Evolutionary conservation across 2,113 vertebrate species (phyloP), one percentile per base, ranked within the genome.

Genomic region (Grus americana): DNA sequence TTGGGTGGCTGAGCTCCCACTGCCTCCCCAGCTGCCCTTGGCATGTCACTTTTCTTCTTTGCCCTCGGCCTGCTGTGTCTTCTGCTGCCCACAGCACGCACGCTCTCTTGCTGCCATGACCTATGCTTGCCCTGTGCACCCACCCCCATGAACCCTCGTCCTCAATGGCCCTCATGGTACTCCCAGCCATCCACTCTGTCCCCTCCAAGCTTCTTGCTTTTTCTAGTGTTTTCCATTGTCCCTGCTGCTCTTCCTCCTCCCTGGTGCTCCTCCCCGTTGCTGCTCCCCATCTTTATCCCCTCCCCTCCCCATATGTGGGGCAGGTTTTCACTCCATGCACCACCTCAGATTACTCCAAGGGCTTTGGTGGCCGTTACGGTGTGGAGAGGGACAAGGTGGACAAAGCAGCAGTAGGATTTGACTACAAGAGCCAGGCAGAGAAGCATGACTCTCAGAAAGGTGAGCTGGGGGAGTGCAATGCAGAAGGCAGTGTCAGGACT

Each of bases 361-460:
- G 99, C 24, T 99, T 99, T 79, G 99, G 99, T 61, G 99, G 99
- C 29, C 98, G 98, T 73, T 99, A 97, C 0, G 99, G 99, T 1
- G 98, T 99, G 46, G 99, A 99, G 93, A 98, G 90, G 61, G 99
- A 99, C 74, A 98, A 98, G 63, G 97, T 98, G 75, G 99, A 99
- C 97, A 99, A 99, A 90, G 98, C 96, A 2, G 99, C 99, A 3
- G 49, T 99, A 83, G 99, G 99, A 14, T 99, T 98, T 10, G 99
- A 99, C 97, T 99, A 99, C 93, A 99, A 98, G 95, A 98, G 98
- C 96, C 97, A 98, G 91, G 97, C 98, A 1, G 99, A 99, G 96
- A 99, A 99, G 88, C 99, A 99, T 1, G 96, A 99, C 85, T 99
- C 99, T 8, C 99, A 99, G 95, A 98, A 95, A 98, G 99, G 99